phyloP scores from a whole-genome alignment of 2,113 vertebrate species.

The Oryzias curvinotus region DNA sequence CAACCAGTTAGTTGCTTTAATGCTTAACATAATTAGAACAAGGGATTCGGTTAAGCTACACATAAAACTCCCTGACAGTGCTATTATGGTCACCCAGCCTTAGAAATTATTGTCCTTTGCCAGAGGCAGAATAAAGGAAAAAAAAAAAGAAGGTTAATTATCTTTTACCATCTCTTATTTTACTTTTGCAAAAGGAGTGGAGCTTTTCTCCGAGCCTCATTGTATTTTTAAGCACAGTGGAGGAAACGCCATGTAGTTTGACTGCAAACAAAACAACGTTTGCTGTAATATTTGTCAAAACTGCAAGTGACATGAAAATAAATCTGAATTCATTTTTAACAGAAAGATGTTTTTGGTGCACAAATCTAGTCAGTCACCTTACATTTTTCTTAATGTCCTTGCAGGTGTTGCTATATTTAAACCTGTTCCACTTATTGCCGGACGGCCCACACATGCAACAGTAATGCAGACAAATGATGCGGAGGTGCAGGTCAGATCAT shows the following conservation, averaged over 20 bases:
- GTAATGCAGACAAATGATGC: constrained; percentile 77
- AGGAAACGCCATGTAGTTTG: too few relatives aligned
- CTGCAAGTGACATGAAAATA: neutral
- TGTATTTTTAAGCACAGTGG: constrained; percentile 5
- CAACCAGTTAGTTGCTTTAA: constrained; percentile 58
- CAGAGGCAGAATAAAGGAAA: constrained; percentile 20
- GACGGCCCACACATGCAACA: constrained; percentile 65
- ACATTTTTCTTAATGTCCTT: constrained; percentile 61
- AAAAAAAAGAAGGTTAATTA: constrained; percentile 38
- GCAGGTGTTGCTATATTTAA: constrained; percentile 67
- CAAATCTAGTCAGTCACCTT: constrained; percentile 52
- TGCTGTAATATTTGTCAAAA: neutral
- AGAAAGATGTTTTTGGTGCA: constrained; percentile 26
- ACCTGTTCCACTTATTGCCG: constrained; percentile 76
- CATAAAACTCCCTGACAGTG: constrained; percentile 69
- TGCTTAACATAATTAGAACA: constrained; percentile 66
- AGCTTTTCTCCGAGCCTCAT: constrained; percentile 28
- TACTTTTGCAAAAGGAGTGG: constrained; percentile 37
- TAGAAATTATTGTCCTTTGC: constrained; percentile 48
- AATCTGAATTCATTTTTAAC: neutral
- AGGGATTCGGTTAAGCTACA: constrained; percentile 42
- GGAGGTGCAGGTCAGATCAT: constrained; percentile 73
- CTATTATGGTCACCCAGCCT: constrained; percentile 52
- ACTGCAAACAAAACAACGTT: neutral
- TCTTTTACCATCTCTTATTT: constrained; percentile 44